phyloP scores from a whole-genome alignment of 2,888 invertebrate species.

The Rhynchonema sp. region DNA sequence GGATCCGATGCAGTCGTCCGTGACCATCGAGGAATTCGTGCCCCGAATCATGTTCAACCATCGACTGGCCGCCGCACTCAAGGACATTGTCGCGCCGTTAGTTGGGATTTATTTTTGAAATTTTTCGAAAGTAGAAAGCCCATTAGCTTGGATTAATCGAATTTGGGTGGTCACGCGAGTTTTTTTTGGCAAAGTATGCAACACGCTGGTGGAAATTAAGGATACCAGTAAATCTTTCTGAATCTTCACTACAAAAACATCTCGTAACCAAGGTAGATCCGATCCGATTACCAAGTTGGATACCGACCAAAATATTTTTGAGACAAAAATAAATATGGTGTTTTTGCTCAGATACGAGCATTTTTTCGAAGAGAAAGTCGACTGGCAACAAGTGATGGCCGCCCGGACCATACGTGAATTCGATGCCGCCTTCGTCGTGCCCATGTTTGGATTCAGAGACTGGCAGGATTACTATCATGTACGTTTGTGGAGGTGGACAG shows the following conservation, averaged over 20 bases:
- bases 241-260: no score
- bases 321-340: no score
- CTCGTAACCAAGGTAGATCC: no score
- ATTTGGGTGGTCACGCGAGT: no score
- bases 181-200: no score
- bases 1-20: constrained; percentile 42
- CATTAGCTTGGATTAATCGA: no score
- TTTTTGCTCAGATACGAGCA: background rate
- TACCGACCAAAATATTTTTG: no score
- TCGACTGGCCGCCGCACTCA: constrained; percentile 43
- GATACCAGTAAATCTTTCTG: no score
- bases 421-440: constrained; percentile 60
- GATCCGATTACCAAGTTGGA: no score
- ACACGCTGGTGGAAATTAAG: no score
- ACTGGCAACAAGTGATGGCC: constrained; percentile 32
- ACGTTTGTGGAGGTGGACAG: no score
- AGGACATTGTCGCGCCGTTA: constrained; percentile 25
- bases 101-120: constrained; percentile 4
- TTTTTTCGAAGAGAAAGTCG: constrained; percentile 18
- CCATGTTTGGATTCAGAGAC: constrained; percentile 59
- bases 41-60: constrained; percentile 51
- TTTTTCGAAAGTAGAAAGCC: no score
- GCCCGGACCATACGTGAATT: constrained; percentile 51
- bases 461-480: constrained; percentile 63
- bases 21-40: constrained; percentile 47